Conservation (phyloP, 2,888 invertebrate species). For the Proisotoma minuta region DNA sequence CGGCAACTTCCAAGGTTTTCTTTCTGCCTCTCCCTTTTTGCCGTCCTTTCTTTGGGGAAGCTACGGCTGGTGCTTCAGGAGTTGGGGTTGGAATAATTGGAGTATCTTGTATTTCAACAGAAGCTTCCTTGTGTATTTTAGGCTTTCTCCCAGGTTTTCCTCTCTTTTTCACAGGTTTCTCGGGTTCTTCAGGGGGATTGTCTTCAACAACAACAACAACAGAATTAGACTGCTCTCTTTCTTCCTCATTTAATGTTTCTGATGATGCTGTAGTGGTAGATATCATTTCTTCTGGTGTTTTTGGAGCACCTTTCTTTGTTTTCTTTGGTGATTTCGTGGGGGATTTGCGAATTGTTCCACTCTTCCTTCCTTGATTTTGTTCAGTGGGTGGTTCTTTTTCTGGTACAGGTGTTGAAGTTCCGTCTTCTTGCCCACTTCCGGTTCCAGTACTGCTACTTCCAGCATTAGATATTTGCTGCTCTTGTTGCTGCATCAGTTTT, state of each 20-base stretch:
- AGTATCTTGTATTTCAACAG: neutral
- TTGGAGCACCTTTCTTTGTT: conserved; percentile 8
- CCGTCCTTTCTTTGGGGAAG: neutral
- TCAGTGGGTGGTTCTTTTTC: conserved; percentile 10
- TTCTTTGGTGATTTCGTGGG: conserved; percentile 1
- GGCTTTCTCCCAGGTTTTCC: too few relatives aligned
- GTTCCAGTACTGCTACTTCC: conserved; percentile 5
- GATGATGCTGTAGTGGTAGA: neutral
- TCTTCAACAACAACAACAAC: too few relatives aligned
- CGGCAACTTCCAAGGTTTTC: neutral
- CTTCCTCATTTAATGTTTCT: too few relatives aligned
- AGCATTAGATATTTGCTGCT: conserved; percentile 21
- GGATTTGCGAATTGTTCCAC: too few relatives aligned
- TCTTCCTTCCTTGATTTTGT: neutral
- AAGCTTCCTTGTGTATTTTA: too few relatives aligned
- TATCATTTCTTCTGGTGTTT: neutral
- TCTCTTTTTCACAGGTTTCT: too few relatives aligned
- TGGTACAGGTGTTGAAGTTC: neutral
- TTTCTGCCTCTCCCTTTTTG: neutral
- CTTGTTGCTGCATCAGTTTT: conserved; percentile 42
- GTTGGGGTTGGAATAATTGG: neutral
- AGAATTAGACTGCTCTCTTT: too few relatives aligned
- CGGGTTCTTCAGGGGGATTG: too few relatives aligned
- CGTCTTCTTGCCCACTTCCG: neutral
- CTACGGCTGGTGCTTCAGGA: neutral